These are phyloP conservation scores for Dusona sp. DNA, from an alignment of 2,888 invertebrate genomes.

Conservation along the genomic window DNA sequence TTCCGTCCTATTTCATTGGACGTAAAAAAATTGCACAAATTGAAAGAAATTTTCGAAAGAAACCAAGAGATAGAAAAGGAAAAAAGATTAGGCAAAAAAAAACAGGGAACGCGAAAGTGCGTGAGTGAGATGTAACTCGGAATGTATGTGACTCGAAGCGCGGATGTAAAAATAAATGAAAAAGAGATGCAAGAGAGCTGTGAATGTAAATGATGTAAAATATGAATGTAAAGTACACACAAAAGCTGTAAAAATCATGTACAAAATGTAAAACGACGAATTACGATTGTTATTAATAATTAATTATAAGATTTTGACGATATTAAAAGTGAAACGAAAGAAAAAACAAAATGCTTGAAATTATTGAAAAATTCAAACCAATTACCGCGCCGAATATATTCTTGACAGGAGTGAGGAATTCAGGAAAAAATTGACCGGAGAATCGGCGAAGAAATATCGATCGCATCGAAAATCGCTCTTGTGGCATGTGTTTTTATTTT, in stretches of 20 bases:
- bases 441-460: not conserved
- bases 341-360: not conserved
- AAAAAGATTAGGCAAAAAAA: not conserved
- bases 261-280: constrained; percentile 46
- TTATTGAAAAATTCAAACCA: not conserved
- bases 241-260: constrained; percentile 37
- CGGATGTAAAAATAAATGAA: constrained; percentile 27
- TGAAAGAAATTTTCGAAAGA: not conserved
- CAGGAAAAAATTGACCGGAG: not conserved
- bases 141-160: not conserved
- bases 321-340: constrained; percentile 37
- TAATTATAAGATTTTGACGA: constrained; percentile 37
- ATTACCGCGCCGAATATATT: not conserved
- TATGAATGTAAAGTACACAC: constrained; percentile 6
- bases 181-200: not conserved
- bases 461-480: constrained; percentile 35
- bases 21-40: not conserved
- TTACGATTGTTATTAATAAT: constrained; percentile 46
- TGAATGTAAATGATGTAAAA: constrained; percentile 43
- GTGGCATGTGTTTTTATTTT: constrained; percentile 75
- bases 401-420: not conserved
- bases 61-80: not conserved
- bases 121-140: not conserved
- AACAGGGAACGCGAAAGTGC: not conserved
- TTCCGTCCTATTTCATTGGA: not conserved